phyloP scores from a whole-genome alignment of 2,113 vertebrate genomes.

The Oreochromis spilurus region DNA sequence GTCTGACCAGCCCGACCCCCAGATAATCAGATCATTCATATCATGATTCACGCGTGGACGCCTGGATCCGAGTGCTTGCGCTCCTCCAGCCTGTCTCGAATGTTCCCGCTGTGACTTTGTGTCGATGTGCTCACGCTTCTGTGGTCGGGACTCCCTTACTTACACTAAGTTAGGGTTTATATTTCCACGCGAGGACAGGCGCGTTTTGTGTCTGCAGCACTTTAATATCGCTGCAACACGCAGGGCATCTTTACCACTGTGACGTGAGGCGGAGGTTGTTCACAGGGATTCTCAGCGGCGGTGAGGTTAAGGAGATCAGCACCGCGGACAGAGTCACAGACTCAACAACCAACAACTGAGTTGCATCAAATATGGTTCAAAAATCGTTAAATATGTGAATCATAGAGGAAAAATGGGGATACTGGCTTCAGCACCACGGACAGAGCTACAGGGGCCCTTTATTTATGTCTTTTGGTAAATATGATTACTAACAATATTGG shows the following conservation, averaged over 20 bases:
- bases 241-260: too few relatives aligned
- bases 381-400: background rate
- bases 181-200: background rate
- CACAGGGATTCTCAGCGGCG: background rate
- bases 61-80: background rate
- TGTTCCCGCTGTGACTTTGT: background rate
- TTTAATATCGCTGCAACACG: background rate
- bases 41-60: background rate
- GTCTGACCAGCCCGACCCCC: background rate
- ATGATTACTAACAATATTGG: background rate
- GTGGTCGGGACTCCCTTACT: background rate
- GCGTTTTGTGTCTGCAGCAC: background rate
- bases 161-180: background rate
- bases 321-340: background rate
- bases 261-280: background rate
- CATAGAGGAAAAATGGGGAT: fast-evolving
- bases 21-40: background rate
- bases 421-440: background rate
- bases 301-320: background rate
- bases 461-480: too few relatives aligned
- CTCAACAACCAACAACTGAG: background rate
- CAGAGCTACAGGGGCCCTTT: background rate
- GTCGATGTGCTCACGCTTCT: background rate
- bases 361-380: fast-evolving
- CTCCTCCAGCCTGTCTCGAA: background rate